These are phyloP conservation scores for Ctenosaura bakeri DNA, from an alignment of 2,797 vertebrate species.

Conservation along the genomic window DNA sequence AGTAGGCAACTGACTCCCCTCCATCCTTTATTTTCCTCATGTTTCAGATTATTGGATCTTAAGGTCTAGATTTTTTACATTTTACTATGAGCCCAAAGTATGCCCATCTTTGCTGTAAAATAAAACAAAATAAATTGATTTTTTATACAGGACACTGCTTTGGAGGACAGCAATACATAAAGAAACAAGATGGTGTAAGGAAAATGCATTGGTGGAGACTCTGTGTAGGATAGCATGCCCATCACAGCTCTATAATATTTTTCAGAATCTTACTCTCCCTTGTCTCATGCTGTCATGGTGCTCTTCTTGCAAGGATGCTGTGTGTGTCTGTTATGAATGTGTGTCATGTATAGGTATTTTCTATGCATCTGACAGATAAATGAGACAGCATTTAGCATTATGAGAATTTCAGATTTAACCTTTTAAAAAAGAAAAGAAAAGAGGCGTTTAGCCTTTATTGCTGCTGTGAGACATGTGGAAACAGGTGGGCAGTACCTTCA, in stretches of 20 bases:
- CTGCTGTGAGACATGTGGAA: background rate
- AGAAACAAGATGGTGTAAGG: background rate
- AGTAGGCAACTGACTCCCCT: background rate
- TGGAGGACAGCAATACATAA: background rate
- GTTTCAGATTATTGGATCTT: background rate
- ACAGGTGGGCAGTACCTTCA: background rate
- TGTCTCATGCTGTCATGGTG: background rate
- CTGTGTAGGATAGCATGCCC: background rate
- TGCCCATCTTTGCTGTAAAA: background rate
- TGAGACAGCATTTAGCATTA: background rate
- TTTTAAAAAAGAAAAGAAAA: background rate
- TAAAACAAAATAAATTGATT: background rate
- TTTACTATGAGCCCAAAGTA: background rate
- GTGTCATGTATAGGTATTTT: background rate
- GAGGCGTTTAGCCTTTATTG: background rate
- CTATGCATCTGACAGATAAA: background rate
- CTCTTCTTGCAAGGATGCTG: background rate
- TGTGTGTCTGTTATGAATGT: background rate
- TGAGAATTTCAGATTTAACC: background rate
- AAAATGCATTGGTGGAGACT: background rate
- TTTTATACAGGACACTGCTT: background rate
- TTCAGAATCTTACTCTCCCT: background rate
- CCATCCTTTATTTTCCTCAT: background rate
- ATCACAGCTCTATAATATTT: background rate
- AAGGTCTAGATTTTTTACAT: background rate